phyloP scores from a whole-genome alignment of 2,888 invertebrate genomes.

The Drosophila pseudotakahashii region DNA sequence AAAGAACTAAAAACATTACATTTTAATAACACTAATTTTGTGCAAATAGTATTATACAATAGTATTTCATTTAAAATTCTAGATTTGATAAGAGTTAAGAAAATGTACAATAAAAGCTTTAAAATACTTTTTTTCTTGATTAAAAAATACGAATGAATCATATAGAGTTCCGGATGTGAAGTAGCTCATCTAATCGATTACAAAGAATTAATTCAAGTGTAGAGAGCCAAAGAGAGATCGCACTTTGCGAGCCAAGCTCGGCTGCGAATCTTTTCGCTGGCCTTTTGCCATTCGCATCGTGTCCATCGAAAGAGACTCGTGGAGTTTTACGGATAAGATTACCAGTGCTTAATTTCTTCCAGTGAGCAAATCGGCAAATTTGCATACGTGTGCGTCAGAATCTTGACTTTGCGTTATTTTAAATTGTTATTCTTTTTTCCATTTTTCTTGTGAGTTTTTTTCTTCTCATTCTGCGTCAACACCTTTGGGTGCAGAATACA shows the following conservation, averaged over 20 bases:
- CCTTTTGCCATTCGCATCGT: slow-evolving; percentile 63
- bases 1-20: no score
- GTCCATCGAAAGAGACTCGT: slow-evolving; percentile 51
- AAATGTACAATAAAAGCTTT: no score
- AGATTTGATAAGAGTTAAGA: no score
- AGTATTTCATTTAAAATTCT: no score
- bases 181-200: neutral
- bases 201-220: slow-evolving; percentile 13
- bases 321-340: slow-evolving; percentile 26
- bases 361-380: slow-evolving; percentile 58
- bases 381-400: slow-evolving; percentile 73
- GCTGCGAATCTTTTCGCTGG: slow-evolving; percentile 42
- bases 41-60: no score
- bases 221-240: slow-evolving; percentile 39
- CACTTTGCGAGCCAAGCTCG: slow-evolving; percentile 31
- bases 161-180: no score
- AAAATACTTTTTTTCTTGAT: no score
- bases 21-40: no score
- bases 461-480: slow-evolving; percentile 33
- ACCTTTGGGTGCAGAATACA: slow-evolving; percentile 26
- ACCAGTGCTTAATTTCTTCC: slow-evolving; percentile 40
- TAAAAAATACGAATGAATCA: no score
- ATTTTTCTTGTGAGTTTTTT: slow-evolving; percentile 18
- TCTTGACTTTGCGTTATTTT: slow-evolving; percentile 33
- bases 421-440: slow-evolving; percentile 26